Evolutionary conservation across 1,140 invertebrate genomes (phyloP), one percentile per base, ranked within the genome.

Genomic region (Lanistes nyassanus): DNA sequence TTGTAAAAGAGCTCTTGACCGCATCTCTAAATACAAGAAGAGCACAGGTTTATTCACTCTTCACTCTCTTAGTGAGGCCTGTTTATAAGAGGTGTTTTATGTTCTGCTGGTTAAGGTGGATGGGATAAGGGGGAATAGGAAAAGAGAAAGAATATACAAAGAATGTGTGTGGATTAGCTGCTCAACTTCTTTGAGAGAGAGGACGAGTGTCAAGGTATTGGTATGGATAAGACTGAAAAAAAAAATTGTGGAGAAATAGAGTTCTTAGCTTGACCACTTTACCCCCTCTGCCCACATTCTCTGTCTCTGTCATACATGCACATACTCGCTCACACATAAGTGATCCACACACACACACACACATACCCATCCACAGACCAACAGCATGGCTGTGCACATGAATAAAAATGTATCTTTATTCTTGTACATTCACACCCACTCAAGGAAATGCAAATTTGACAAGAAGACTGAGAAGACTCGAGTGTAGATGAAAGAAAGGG

Each of bases 311-410:
- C 53, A 23, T 31, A 68, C 19, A 31, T 36, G 37, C 19, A 36
- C 37, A 68, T 42, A 36, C 66, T 34, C 36, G 36, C 66, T 34
- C 36, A 19, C 66, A 68, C 36, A 42, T 36, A 68, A 21, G 19
- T 16, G 37, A 26, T 34, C 21, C 36, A 36, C 36, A 68, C 36
- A 68, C 66, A 39, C 36, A 68, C 37, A 16, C 21, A 16, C 21
- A 68, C 36, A 26, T 36, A 68, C 23, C 21, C 66, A 68, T 42
- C 7, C 66, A 68, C 36, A 68, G 23, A 68, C 36, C 9, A 21
- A 36, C 29, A 47, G n/a, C 47, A 70, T 1, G 26, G 26, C 42
- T 1, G 26, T 34, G 7, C 53, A 70, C 47, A 70, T 34, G 53
- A 26, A 47, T n/a, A 51, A 21, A 23, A 36, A 2, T 1, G 1